These are phyloP conservation scores for Pristionchus exspectatus DNA, from an alignment of 2,888 invertebrate species.

Conservation along the genomic window DNA sequence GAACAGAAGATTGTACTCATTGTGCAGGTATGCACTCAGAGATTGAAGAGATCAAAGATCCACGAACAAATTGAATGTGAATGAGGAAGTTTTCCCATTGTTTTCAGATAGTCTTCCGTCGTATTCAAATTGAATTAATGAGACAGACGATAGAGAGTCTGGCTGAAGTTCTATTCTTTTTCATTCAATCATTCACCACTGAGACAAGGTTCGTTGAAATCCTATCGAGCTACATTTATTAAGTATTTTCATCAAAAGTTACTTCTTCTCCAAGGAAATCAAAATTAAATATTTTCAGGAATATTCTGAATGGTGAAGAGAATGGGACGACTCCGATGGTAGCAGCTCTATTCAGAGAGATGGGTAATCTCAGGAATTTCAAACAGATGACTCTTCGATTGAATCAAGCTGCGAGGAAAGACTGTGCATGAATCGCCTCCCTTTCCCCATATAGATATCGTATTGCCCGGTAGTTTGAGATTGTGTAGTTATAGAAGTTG, in stretches of 20 bases:
- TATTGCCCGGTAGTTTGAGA: background rate
- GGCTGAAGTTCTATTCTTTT: conserved; percentile 67
- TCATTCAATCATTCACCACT: conserved; percentile 62
- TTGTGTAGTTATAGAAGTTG: conserved; percentile 40
- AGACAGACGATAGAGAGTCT: conserved; percentile 65
- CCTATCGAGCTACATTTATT: no score
- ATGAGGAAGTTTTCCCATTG: background rate
- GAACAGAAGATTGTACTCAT: conserved; percentile 59
- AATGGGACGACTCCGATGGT: conserved; percentile 62
- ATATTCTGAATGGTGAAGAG: conserved; percentile 9
- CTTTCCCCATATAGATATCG: background rate
- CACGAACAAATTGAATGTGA: background rate
- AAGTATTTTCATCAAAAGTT: background rate
- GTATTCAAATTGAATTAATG: conserved; percentile 65
- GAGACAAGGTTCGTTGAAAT: conserved; percentile 62
- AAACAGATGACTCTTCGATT: conserved; percentile 66
- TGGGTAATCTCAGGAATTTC: conserved; percentile 65
- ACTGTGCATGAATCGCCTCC: conserved; percentile 35
- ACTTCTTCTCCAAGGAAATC: background rate
- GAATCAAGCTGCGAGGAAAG: conserved; percentile 60
- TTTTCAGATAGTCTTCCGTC: conserved; percentile 59
- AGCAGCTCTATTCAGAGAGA: conserved; percentile 65
- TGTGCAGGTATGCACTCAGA: conserved; percentile 56
- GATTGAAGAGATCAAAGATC: no score
- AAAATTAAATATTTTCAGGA: background rate